These are phyloP conservation scores for Polietes domitor DNA, from an alignment of 2,888 invertebrate genomes.

Conservation along the genomic window DNA sequence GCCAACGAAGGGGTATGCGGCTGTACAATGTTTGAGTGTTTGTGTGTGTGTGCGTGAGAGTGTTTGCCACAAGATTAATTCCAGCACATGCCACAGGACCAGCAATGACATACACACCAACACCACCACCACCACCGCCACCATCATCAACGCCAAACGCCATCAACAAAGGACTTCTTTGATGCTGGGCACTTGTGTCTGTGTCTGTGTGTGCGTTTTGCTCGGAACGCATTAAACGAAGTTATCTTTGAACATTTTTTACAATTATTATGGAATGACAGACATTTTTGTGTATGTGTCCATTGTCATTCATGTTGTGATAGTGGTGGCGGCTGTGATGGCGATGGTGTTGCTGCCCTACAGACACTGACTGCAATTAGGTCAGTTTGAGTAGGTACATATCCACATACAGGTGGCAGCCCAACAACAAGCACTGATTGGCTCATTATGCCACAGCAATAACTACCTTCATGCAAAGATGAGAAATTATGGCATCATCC, in stretches of 20 bases:
- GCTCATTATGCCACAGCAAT: too few relatives aligned
- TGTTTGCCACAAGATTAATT: slow-evolving; percentile 50
- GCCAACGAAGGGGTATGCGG: not conserved
- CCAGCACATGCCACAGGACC: slow-evolving; percentile 3
- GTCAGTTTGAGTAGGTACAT: not conserved
- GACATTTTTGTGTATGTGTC: slow-evolving; percentile 13
- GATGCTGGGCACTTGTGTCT: not conserved
- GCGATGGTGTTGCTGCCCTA: slow-evolving; percentile 12
- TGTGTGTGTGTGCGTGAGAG: too few relatives aligned
- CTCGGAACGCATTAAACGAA: slow-evolving; percentile 15
- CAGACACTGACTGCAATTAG: not conserved
- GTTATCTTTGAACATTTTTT: slow-evolving; percentile 7
- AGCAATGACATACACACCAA: not conserved
- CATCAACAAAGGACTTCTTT: slow-evolving; percentile 10
- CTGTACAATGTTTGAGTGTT: slow-evolving; percentile 45
- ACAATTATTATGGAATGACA: slow-evolving; percentile 25
- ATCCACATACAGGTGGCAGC: too few relatives aligned
- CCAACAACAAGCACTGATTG: too few relatives aligned
- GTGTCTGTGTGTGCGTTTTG: not conserved
- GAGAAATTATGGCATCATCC: too few relatives aligned
- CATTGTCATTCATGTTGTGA: not conserved
- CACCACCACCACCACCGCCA: not conserved
- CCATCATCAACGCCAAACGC: not conserved
- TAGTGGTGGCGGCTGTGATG: too few relatives aligned
- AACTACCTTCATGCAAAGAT: too few relatives aligned